A percentile compares a stretch with the other conserved stretches of the same genome.
These are phyloP conservation scores for Pristionchus japonicus DNA, from an alignment of 2,888 invertebrate genomes.

Conservation along the genomic window DNA sequence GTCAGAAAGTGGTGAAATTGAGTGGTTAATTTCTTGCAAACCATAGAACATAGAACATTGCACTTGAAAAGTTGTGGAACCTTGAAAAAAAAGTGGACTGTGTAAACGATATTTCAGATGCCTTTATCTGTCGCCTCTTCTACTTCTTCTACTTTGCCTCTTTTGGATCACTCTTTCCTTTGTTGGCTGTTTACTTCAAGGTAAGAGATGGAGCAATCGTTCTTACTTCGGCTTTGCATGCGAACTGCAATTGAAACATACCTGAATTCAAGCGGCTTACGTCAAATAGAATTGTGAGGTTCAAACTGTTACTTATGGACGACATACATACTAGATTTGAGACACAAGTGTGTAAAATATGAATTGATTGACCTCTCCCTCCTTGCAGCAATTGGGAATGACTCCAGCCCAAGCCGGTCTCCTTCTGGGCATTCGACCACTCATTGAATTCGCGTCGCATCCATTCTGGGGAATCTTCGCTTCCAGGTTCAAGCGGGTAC, in stretches of 20 bases:
- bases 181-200: conserved; percentile 99
- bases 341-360: no score
- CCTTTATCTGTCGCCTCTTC: conserved; percentile 94
- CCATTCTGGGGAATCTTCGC: conserved; percentile 98
- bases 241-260: no score
- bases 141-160: conserved; percentile 99
- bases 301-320: no score
- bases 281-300: no score
- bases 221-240: no score
- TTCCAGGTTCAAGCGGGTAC: conserved; percentile 81
- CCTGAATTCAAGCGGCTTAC: no score
- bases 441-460: conserved; percentile 95
- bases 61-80: neutral
- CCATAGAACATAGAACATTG: neutral
- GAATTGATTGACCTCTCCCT: no score
- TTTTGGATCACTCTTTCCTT: conserved; percentile 95
- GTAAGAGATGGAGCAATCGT: neutral
- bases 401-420: conserved; percentile 86
- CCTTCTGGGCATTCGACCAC: conserved; percentile 91
- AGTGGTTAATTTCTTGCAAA: neutral
- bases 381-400: conserved; percentile 90
- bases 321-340: no score
- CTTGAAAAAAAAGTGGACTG: neutral
- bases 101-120: conserved; percentile 80
- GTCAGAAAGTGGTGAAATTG: neutral